Percentiles rank a stretch among this genome's conserved stretches.
These are phyloP conservation scores for Pyrgilauda ruficollis DNA, from an alignment of 2,113 vertebrate genomes.

Conservation along the genomic window DNA sequence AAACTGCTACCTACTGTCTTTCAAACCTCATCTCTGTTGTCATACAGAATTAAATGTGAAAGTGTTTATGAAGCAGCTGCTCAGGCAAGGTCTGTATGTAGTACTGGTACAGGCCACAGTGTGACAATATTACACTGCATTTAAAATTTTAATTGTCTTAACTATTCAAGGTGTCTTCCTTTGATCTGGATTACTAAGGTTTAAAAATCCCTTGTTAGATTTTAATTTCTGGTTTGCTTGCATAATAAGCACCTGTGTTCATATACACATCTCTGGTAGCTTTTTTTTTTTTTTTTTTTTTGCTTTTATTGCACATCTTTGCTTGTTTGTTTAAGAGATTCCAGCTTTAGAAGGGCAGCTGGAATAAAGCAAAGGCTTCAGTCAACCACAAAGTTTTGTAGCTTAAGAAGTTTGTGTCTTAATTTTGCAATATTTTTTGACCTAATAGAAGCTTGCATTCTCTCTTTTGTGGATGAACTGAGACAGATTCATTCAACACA, in stretches of 20 bases:
- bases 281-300: neutral
- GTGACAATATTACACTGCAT: neutral
- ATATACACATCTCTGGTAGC: neutral
- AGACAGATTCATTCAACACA: neutral
- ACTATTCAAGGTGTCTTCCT: conserved; percentile 1
- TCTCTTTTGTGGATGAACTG: neutral
- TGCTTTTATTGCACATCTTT: neutral
- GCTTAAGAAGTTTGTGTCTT: neutral
- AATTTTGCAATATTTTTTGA: neutral
- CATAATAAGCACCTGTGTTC: conserved; percentile 10
- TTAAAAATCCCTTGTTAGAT: conserved; percentile 32
- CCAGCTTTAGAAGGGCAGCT: neutral
- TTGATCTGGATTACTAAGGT: conserved; percentile 19
- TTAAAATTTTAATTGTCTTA: conserved; percentile 26
- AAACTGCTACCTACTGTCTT: neutral
- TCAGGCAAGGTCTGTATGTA: neutral
- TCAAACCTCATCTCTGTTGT: neutral
- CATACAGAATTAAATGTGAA: rapidly evolving
- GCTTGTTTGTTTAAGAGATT: neutral
- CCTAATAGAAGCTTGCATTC: neutral
- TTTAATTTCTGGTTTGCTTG: conserved; percentile 6
- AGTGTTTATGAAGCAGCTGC: neutral
- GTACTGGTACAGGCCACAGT: neutral
- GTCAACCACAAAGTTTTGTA: neutral
- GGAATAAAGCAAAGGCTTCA: neutral